phyloP scores from a whole-genome alignment of 2,888 invertebrate genomes.

The Diploptera punctata region DNA sequence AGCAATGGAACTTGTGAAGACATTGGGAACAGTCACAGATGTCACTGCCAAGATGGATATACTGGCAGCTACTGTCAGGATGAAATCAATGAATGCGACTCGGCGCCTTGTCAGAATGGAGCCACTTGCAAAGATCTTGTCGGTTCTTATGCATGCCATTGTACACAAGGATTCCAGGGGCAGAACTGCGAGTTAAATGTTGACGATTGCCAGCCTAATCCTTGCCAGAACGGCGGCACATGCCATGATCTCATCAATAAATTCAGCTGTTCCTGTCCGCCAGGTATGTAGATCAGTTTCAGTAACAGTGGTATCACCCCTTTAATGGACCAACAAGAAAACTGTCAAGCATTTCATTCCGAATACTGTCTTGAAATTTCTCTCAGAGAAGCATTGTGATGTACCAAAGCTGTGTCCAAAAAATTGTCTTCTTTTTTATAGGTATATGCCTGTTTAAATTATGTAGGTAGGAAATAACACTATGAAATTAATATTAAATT shows the following conservation, averaged over 20 bases:
- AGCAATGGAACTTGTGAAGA: conserved; percentile 93
- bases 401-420: no score
- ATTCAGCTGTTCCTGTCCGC: conserved; percentile 92
- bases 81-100: conserved; percentile 91
- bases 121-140: conserved; percentile 89
- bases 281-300: conserved; percentile 60
- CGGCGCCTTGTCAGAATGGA: conserved; percentile 92
- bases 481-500: no score
- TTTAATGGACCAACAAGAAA: no score
- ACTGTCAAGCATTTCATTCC: no score
- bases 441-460: no score
- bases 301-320: no score
- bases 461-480: no score
- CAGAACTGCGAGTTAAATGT: conserved; percentile 94
- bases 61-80: conserved; percentile 93
- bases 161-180: conserved; percentile 88
- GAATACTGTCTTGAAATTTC: no score
- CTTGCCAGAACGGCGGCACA: conserved; percentile 93
- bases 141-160: conserved; percentile 86
- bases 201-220: conserved; percentile 92
- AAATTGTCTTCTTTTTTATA: no score
- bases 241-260: conserved; percentile 91
- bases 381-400: no score
- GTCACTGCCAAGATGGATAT: conserved; percentile 88
- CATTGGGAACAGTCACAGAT: conserved; percentile 90